Percentiles rank a stretch among this genome's conserved stretches.
These are phyloP conservation scores for Omphaloscelis lunosa DNA, from an alignment of 2,888 invertebrate species.

Conservation along the genomic window DNA sequence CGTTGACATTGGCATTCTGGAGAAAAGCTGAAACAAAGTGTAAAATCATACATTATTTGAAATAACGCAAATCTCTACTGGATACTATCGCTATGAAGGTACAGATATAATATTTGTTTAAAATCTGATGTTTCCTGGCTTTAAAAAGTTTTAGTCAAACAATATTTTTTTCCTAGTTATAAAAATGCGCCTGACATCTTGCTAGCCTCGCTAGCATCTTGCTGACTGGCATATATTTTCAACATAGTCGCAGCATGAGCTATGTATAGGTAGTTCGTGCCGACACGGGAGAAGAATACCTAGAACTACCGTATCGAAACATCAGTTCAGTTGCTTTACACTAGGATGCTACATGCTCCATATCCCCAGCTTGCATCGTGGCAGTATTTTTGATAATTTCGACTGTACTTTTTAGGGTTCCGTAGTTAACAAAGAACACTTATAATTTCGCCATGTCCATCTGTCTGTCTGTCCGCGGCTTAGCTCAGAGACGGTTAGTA, in stretches of 20 bases:
- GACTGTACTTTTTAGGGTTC: too few species aligned
- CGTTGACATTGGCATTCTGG: constrained; percentile 77
- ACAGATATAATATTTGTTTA: not conserved
- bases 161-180: too few species aligned
- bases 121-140: not conserved
- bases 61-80: not conserved
- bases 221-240: not conserved
- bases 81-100: not conserved
- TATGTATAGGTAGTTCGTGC: too few species aligned
- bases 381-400: not conserved
- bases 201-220: not conserved
- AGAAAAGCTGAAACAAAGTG: constrained; percentile 76
- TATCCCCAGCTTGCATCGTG: not conserved
- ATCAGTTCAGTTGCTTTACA: not conserved
- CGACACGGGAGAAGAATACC: not conserved
- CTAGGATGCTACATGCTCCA: not conserved
- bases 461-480: too few species aligned
- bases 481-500: too few species aligned
- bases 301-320: not conserved
- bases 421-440: too few species aligned
- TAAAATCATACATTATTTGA: not conserved
- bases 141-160: not conserved
- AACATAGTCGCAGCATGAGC: not conserved
- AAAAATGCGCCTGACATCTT: too few species aligned
- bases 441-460: too few species aligned